A percentile compares a stretch with the other conserved stretches of the same genome.
Conservation (phyloP, 2,888 invertebrate species). For the Sinopyrophorus schimmeli region DNA sequence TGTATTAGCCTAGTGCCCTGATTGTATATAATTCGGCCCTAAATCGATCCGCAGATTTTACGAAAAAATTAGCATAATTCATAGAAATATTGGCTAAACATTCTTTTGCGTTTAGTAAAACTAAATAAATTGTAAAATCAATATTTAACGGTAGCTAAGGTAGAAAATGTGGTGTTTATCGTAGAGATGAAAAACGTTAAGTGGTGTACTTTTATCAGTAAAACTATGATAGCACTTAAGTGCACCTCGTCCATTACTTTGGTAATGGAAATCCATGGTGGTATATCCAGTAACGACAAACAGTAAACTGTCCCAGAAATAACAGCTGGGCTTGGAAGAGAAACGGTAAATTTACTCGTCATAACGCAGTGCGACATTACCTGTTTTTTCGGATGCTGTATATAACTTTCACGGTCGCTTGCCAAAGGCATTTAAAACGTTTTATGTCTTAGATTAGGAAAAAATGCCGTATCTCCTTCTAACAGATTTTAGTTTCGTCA, state of each 20-base stretch:
- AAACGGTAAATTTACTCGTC: constrained; percentile 20
- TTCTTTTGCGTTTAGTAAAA: background rate
- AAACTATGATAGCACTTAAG: background rate
- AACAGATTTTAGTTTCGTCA: background rate
- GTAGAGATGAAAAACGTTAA: too few relatives aligned
- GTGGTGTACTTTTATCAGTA: too few relatives aligned
- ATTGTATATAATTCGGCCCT: too few relatives aligned
- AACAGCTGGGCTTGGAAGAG: constrained; percentile 11
- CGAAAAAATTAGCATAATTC: too few relatives aligned
- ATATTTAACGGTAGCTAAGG: background rate
- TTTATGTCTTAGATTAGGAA: background rate
- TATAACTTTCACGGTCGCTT: constrained; percentile 21
- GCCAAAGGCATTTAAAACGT: constrained; percentile 8
- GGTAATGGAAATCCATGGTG: background rate
- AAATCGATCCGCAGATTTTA: too few relatives aligned
- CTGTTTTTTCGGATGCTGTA: constrained; percentile 10
- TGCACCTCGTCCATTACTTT: constrained; percentile 1
- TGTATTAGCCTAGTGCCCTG: too few relatives aligned
- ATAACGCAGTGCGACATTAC: constrained; percentile 20
- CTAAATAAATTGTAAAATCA: background rate
- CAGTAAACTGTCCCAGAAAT: constrained; percentile 35
- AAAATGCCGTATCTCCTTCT: background rate
- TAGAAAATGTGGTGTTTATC: background rate
- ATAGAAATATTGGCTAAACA: too few relatives aligned
- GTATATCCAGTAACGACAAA: constrained; percentile 12